Percentiles rank a stretch among this genome's conserved stretches.
These are phyloP conservation scores for Drosophila pseudoananassae DNA, from an alignment of 1,140 invertebrate species.

Conservation along the genomic window DNA sequence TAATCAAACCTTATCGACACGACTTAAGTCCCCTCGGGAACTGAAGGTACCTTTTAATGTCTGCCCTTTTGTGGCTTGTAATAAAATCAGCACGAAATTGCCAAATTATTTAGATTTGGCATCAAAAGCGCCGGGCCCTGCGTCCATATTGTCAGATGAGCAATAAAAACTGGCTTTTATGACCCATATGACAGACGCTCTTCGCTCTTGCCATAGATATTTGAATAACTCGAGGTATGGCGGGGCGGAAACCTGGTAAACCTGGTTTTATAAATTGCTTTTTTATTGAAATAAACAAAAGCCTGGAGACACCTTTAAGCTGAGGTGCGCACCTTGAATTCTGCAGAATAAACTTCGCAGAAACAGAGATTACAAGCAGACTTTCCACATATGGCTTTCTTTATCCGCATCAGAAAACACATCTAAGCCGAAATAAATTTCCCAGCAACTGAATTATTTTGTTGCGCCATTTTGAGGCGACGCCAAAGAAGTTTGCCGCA, in stretches of 20 bases:
- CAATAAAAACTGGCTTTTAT: constrained; percentile 49
- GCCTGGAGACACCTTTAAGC: constrained; percentile 36
- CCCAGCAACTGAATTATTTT: constrained; percentile 31
- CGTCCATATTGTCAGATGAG: constrained; percentile 51
- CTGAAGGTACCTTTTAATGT: constrained; percentile 40
- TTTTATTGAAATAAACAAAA: constrained; percentile 55
- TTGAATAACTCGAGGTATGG: constrained; percentile 44
- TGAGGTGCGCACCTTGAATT: constrained; percentile 24
- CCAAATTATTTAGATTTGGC: constrained; percentile 54
- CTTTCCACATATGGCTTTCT: constrained; percentile 7
- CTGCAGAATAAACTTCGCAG: constrained; percentile 10
- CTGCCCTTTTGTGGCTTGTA: constrained; percentile 49
- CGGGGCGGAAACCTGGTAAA: constrained; percentile 6
- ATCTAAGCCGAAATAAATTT: constrained; percentile 53
- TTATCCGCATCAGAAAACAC: constrained; percentile 12
- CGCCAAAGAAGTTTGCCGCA: constrained; percentile 76
- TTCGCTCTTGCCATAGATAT: constrained; percentile 35
- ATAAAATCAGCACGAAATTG: constrained; percentile 55
- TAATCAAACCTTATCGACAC: constrained; percentile 44
- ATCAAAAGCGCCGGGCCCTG: constrained; percentile 31
- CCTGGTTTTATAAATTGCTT: constrained; percentile 44
- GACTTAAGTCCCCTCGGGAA: neutral
- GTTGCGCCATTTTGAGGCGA: constrained; percentile 39
- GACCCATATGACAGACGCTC: constrained; percentile 45
- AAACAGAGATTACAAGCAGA: constrained; percentile 36